Evolutionary conservation across 2,888 invertebrate genomes (phyloP).

Genomic region (Spialia ferax): DNA sequence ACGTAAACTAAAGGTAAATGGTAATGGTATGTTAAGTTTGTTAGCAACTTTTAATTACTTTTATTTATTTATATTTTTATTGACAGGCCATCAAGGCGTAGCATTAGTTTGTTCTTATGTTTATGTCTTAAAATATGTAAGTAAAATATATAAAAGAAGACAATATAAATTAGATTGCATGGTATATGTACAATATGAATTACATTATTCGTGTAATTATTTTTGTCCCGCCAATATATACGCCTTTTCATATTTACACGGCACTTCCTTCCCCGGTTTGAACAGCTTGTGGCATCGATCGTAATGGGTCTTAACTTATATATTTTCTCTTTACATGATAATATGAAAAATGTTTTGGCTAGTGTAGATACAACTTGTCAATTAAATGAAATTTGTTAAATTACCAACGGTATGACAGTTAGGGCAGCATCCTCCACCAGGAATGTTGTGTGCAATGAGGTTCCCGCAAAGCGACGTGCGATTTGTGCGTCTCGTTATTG

Average conservation of each 20-base stretch:
- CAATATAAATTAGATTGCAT: neutral
- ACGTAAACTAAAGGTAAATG: too few species aligned
- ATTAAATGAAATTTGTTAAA: neutral
- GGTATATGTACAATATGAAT: neutral
- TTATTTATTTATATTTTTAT: too few species aligned
- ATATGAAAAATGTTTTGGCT: too few species aligned
- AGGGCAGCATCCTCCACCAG: constrained; percentile 37
- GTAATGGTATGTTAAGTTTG: too few species aligned
- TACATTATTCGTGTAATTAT: neutral
- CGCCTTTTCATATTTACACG: neutral
- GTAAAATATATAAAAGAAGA: neutral
- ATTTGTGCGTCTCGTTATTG: constrained; percentile 11
- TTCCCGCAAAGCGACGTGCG: constrained; percentile 54
- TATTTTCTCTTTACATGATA: too few species aligned
- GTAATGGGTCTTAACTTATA: too few species aligned
- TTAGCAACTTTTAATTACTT: too few species aligned
- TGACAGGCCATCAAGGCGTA: neutral
- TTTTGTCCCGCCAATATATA: neutral
- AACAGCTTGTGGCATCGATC: neutral
- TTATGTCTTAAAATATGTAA: neutral
- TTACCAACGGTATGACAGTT: constrained; percentile 2
- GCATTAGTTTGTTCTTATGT: neutral
- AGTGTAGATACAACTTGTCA: too few species aligned
- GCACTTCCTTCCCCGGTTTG: neutral
- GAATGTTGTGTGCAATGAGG: constrained; percentile 27